Evolutionary conservation across 2,888 invertebrate species (phyloP).

Genomic region (Salpingus planirostris): DNA sequence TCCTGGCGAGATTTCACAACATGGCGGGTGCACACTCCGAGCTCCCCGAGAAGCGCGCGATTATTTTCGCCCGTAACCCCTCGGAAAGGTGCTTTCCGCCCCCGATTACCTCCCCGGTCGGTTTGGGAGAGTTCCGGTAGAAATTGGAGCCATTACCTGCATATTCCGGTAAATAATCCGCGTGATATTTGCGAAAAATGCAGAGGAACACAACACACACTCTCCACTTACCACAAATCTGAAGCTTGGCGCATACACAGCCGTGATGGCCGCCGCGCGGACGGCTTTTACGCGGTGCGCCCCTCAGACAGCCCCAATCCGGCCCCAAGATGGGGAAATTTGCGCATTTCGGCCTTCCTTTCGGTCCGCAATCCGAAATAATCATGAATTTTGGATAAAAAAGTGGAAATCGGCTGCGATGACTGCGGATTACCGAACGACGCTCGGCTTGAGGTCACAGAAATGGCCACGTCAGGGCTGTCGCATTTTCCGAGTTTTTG

Average conservation of each 20-base stretch:
- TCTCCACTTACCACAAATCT: slow-evolving; percentile 42
- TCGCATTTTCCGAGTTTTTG: too few species aligned
- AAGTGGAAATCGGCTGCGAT: too few species aligned
- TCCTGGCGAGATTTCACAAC: slow-evolving; percentile 53
- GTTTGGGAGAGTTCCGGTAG: background rate
- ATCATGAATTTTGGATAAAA: too few species aligned
- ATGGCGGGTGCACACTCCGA: slow-evolving; percentile 58
- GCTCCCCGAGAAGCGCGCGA: slow-evolving; percentile 32
- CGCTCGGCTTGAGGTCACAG: too few species aligned
- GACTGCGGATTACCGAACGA: too few species aligned
- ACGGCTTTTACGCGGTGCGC: background rate
- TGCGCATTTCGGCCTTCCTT: too few species aligned
- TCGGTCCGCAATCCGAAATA: too few species aligned
- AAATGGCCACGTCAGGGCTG: too few species aligned
- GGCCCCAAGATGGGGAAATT: background rate
- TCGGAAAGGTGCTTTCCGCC: slow-evolving; percentile 1
- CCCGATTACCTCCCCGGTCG: slow-evolving; percentile 2
- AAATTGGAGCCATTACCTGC: slow-evolving; percentile 33
- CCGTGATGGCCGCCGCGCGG: slow-evolving; percentile 8
- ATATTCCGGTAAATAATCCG: slow-evolving; percentile 40
- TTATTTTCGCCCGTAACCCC: background rate
- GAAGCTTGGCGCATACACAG: slow-evolving; percentile 39
- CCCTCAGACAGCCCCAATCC: background rate
- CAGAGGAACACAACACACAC: slow-evolving; percentile 43
- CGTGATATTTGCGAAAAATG: slow-evolving; percentile 43